These are phyloP conservation scores for Hirtodrosophila alboralis DNA, from an alignment of 2,888 invertebrate genomes.

Conservation along the genomic window DNA sequence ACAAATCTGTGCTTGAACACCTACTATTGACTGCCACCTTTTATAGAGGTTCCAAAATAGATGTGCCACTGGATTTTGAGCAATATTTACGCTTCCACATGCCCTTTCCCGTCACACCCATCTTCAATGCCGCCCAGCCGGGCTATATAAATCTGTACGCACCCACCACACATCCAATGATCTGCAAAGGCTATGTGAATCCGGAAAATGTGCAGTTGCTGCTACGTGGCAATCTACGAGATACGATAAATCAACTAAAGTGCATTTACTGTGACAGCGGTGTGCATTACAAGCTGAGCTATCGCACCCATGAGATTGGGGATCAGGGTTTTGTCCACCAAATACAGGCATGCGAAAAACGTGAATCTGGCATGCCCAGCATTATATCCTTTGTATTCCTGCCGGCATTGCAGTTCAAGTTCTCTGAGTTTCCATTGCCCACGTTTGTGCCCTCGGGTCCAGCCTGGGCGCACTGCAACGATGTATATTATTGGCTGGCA, in stretches of 20 bases:
- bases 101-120: slow-evolving; percentile 58
- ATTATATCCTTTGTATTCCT: slow-evolving; percentile 61
- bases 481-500: slow-evolving; percentile 51
- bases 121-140: slow-evolving; percentile 58
- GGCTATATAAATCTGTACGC: slow-evolving; percentile 49
- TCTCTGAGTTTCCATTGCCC: slow-evolving; percentile 50
- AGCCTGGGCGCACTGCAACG: slow-evolving; percentile 49
- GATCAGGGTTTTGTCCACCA: slow-evolving; percentile 65
- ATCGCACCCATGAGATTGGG: slow-evolving; percentile 62
- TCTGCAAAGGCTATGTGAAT: slow-evolving; percentile 50
- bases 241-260: slow-evolving; percentile 40
- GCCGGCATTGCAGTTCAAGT: slow-evolving; percentile 56
- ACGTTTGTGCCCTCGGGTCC: slow-evolving; percentile 49
- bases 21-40: slow-evolving; percentile 55
- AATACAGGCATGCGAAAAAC: slow-evolving; percentile 54
- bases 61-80: slow-evolving; percentile 52
- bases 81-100: slow-evolving; percentile 54
- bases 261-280: slow-evolving; percentile 45
- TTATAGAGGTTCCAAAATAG: slow-evolving; percentile 60
- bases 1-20: slow-evolving; percentile 42
- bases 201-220: slow-evolving; percentile 57
- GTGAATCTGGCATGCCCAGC: slow-evolving; percentile 50
- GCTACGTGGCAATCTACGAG: slow-evolving; percentile 53
- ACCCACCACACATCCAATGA: slow-evolving; percentile 48
- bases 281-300: slow-evolving; percentile 40